Conservation (phyloP, 2,888 invertebrate genomes). For the Agapetus fuscipes region DNA sequence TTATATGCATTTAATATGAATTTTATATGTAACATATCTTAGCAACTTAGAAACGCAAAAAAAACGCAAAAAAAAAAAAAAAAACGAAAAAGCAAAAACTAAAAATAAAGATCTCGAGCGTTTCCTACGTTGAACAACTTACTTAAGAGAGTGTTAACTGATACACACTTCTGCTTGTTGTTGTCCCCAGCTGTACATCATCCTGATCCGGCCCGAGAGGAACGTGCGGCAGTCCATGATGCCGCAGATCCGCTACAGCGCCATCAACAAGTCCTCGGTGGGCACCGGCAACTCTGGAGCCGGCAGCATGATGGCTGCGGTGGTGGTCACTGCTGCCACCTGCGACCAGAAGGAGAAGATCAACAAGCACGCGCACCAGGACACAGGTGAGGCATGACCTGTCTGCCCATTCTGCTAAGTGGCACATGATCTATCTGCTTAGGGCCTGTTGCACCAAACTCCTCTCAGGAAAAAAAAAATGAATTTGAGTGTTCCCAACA, state of each 20-base stretch:
- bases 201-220: conserved; percentile 78
- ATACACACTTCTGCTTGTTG: no score
- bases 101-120: no score
- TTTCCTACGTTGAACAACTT: no score
- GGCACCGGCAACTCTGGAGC: conserved; percentile 47
- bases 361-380: conserved; percentile 43
- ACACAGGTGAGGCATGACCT: conserved; percentile 5
- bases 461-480: no score
- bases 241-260: conserved; percentile 58
- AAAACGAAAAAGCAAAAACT: no score
- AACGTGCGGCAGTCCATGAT: conserved; percentile 84
- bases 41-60: no score
- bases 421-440: not conserved
- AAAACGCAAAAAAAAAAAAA: no score
- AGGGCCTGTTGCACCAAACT: no score
- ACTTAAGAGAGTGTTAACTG: no score
- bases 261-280: conserved; percentile 52
- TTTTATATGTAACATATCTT: no score
- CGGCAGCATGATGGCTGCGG: conserved; percentile 58
- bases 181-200: conserved; percentile 67
- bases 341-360: conserved; percentile 59
- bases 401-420: not conserved
- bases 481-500: not conserved
- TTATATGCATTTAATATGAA: no score
- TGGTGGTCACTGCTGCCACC: conserved; percentile 56